Conservation (phyloP, 2,888 invertebrate genomes). For the Myopa tessellatipennis region DNA sequence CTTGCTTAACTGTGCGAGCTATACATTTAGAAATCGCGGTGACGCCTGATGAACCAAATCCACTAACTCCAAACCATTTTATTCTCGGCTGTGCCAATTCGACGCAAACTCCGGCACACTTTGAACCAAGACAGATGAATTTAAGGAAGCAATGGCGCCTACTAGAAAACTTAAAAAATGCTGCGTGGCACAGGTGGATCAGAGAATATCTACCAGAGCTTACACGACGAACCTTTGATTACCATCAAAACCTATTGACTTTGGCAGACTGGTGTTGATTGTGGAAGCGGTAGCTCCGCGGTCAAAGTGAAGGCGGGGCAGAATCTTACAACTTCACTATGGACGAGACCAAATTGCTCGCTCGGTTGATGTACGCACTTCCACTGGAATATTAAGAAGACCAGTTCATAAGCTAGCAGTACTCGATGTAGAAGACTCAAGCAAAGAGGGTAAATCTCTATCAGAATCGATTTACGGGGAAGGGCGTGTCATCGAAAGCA, state of each 20-base stretch:
- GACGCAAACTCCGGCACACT: not conserved
- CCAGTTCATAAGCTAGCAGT: not conserved
- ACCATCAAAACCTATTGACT: not conserved
- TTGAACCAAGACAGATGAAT: not conserved
- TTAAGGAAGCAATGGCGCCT: not conserved
- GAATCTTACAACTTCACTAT: not conserved
- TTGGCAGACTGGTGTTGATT: not conserved
- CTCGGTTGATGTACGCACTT: not conserved
- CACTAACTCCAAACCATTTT: constrained; percentile 24
- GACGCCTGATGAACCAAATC: constrained; percentile 35
- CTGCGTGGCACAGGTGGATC: constrained; percentile 7
- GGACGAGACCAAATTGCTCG: constrained; percentile 8
- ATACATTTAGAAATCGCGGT: constrained; percentile 35
- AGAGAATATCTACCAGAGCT: not conserved
- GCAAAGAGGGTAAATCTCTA: not conserved
- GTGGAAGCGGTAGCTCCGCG: not conserved
- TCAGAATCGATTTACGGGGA: constrained; percentile 3
- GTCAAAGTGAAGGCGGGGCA: constrained; percentile 5
- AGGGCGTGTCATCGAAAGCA: constrained; percentile 3
- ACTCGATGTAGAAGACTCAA: constrained; percentile 2
- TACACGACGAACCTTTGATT: constrained; percentile 4
- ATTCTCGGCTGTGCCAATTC: not conserved
- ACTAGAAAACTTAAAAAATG: constrained; percentile 21
- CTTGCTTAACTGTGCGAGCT: constrained; percentile 18
- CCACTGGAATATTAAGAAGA: constrained; percentile 3